A percentile compares a stretch with the other conserved stretches of the same genome.
phyloP scores from a whole-genome alignment of 2,888 invertebrate species.

The Odontomyia ornata region DNA sequence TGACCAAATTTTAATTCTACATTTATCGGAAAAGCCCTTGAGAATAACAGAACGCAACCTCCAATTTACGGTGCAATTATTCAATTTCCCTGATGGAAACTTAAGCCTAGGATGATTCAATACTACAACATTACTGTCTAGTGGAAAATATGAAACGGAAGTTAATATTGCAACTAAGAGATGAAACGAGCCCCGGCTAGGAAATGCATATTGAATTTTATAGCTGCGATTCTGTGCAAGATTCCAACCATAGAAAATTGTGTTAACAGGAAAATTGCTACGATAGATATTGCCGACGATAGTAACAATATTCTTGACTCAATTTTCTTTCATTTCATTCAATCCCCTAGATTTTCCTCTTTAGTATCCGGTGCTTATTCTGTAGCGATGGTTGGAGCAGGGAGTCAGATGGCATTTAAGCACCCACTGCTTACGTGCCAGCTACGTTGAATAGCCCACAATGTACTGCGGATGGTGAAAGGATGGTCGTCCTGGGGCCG shows the following conservation, averaged over 20 bases:
- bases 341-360: constrained; percentile 1
- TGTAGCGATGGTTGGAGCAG: neutral
- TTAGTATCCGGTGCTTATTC: constrained; percentile 1
- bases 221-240: too few relatives aligned
- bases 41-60: neutral
- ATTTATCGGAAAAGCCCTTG: neutral
- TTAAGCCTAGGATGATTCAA: neutral
- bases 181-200: neutral
- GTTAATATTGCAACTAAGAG: neutral
- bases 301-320: neutral
- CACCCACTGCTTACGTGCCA: neutral
- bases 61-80: too few relatives aligned
- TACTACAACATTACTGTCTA: neutral
- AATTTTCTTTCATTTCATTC: neutral
- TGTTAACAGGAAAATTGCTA: constrained; percentile 35
- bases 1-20: too few relatives aligned
- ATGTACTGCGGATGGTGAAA: constrained; percentile 3
- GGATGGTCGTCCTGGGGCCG: neutral
- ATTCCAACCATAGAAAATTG: neutral
- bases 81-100: neutral
- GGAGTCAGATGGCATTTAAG: neutral
- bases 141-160: neutral
- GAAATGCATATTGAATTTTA: neutral
- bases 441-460: neutral
- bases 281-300: neutral